A percentile compares a stretch with the other conserved stretches of the same genome.
These are phyloP conservation scores for Urocynchramus pylzowi DNA, from an alignment of 2,113 vertebrate genomes.

Conservation along the genomic window DNA sequence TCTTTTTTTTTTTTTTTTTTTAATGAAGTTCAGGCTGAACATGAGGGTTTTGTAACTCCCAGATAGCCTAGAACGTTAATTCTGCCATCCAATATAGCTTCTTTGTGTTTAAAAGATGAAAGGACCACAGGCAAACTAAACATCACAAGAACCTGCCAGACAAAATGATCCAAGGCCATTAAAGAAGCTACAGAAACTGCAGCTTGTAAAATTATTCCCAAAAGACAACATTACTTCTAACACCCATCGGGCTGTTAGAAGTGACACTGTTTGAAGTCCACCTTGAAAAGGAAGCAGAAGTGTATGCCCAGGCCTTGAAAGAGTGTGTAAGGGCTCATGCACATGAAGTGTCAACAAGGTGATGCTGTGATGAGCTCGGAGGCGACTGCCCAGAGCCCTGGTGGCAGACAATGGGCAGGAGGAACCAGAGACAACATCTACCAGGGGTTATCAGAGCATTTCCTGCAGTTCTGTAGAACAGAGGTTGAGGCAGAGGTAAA, in stretches of 20 bases:
- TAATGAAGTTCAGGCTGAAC: conserved; percentile 1
- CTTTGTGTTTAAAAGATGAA: conserved; percentile 19
- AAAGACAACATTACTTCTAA: not conserved
- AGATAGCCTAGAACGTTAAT: conserved; percentile 1
- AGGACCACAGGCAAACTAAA: not conserved
- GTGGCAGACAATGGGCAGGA: not conserved
- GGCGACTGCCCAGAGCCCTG: not conserved
- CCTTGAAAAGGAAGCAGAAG: not conserved
- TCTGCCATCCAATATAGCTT: not conserved
- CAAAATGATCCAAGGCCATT: not conserved
- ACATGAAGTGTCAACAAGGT: not conserved
- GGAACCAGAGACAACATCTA: not conserved
- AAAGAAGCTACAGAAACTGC: not conserved
- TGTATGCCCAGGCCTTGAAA: not conserved
- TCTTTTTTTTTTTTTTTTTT: not conserved
- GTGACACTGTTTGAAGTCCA: not conserved
- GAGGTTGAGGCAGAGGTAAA: not conserved
- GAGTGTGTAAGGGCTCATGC: not conserved
- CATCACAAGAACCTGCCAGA: not conserved
- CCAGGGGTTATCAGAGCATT: not conserved
- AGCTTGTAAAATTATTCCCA: not conserved
- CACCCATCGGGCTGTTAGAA: not conserved
- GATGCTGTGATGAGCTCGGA: not conserved
- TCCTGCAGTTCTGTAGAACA: not conserved
- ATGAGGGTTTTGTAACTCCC: not conserved